These are phyloP conservation scores for Polypterus bichir DNA, from an alignment of 2,113 vertebrate genomes.

Conservation along the genomic window DNA sequence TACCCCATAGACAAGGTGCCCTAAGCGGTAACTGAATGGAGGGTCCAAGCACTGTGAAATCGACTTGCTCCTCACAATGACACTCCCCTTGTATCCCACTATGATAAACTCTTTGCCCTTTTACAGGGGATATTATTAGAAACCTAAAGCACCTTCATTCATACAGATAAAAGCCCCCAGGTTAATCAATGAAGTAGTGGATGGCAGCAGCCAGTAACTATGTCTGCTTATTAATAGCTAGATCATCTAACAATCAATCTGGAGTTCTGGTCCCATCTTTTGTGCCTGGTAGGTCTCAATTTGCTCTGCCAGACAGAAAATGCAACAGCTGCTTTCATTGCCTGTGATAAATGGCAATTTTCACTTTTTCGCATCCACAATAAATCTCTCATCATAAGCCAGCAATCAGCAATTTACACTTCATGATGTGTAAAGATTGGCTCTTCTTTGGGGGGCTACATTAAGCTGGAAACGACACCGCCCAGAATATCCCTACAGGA, in stretches of 20 bases:
- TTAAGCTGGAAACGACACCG: neutral
- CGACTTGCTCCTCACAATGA: too few relatives aligned
- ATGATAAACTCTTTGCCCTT: too few relatives aligned
- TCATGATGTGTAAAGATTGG: neutral
- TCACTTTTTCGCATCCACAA: neutral
- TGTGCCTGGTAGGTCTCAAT: neutral
- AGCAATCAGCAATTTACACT: neutral
- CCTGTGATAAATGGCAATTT: neutral
- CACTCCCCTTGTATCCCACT: too few relatives aligned
- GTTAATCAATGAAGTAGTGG: too few relatives aligned
- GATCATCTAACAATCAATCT: neutral
- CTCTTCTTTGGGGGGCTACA: neutral
- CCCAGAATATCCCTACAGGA: neutral
- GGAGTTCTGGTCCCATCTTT: neutral
- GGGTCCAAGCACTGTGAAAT: too few relatives aligned
- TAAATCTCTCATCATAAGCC: neutral
- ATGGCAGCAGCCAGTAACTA: neutral
- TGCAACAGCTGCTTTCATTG: neutral
- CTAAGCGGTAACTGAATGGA: too few relatives aligned
- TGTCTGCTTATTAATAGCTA: neutral
- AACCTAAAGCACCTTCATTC: too few relatives aligned
- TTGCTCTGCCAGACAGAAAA: neutral
- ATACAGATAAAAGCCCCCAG: too few relatives aligned
- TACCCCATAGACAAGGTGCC: too few relatives aligned
- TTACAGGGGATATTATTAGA: too few relatives aligned